Conservation (phyloP, 1,140 invertebrate species). For the Aphelinus certus region DNA sequence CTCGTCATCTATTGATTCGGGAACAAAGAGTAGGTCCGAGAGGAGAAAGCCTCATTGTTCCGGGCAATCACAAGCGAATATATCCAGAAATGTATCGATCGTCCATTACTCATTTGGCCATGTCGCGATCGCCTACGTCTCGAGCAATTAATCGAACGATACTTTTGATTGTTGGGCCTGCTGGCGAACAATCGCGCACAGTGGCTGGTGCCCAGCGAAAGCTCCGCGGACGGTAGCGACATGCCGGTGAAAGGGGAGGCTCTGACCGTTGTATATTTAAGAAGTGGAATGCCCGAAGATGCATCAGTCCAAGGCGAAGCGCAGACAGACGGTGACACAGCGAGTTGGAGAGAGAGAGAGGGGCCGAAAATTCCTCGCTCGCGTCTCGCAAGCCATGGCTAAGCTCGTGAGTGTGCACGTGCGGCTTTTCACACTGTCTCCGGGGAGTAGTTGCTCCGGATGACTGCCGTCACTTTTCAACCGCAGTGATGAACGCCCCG, state of each 20-base stretch:
- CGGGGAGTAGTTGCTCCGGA: too few relatives aligned
- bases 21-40: background rate
- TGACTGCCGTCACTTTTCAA: too few relatives aligned
- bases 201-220: slow-evolving; percentile 38
- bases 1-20: slow-evolving; percentile 4
- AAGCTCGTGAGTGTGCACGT: slow-evolving; percentile 54
- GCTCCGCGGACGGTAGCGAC: slow-evolving; percentile 49
- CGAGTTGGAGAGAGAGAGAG: too few relatives aligned
- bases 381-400: slow-evolving; percentile 40
- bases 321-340: too few relatives aligned
- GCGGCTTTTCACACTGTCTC: background rate
- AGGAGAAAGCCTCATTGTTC: slow-evolving; percentile 34
- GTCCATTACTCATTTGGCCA: slow-evolving; percentile 20
- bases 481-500: too few relatives aligned
- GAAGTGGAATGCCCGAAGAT: slow-evolving; percentile 60
- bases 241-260: slow-evolving; percentile 61
- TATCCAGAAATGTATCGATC: background rate
- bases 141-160: slow-evolving; percentile 22
- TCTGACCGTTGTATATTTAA: slow-evolving; percentile 59
- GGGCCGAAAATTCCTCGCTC: background rate
- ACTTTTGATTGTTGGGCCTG: slow-evolving; percentile 21
- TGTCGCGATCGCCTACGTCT: background rate
- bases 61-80: background rate
- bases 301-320: slow-evolving; percentile 56
- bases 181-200: slow-evolving; percentile 30